A percentile compares a stretch with the other conserved stretches of the same genome.
These are phyloP conservation scores for Thripadectes ignobilis DNA, from an alignment of 2,797 vertebrate genomes.

Conservation along the genomic window DNA sequence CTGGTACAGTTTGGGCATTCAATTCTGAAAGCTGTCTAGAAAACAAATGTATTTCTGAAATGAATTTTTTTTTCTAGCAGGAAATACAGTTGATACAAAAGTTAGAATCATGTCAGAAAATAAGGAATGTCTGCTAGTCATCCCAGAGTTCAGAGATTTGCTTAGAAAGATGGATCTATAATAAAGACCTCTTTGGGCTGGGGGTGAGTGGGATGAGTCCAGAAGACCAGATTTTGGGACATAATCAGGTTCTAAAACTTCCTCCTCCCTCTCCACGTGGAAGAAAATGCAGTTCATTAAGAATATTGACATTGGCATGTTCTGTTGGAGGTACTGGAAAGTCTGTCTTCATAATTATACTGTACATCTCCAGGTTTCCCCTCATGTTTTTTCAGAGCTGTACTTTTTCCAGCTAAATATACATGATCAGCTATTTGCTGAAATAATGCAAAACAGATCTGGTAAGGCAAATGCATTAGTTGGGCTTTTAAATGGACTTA, in stretches of 20 bases:
- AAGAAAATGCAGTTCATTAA: constrained; percentile 17
- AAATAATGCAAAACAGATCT: constrained; percentile 7
- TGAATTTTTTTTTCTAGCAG: not conserved
- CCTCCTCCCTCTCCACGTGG: not conserved
- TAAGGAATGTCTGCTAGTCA: not conserved
- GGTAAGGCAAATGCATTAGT: not conserved
- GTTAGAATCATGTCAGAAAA: not conserved
- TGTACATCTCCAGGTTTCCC: constrained; percentile 18
- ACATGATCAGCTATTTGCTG: not conserved
- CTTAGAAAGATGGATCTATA: not conserved
- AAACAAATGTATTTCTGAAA: not conserved
- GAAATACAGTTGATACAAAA: not conserved
- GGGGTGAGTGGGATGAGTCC: not conserved
- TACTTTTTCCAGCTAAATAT: not conserved
- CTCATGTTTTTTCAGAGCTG: not conserved
- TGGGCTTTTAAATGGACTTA: not conserved
- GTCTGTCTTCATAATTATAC: constrained; percentile 26
- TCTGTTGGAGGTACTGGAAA: constrained; percentile 1
- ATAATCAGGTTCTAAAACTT: not conserved
- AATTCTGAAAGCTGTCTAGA: not conserved
- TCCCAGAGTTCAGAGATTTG: not conserved
- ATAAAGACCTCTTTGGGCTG: not conserved
- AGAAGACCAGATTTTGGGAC: not conserved
- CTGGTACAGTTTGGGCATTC: not conserved
- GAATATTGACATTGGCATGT: not conserved